Percentiles rank a stretch among this genome's conserved stretches.
Evolutionary conservation across 2,797 vertebrate genomes (phyloP).

Genomic region (Alosa sapidissima): DNA sequence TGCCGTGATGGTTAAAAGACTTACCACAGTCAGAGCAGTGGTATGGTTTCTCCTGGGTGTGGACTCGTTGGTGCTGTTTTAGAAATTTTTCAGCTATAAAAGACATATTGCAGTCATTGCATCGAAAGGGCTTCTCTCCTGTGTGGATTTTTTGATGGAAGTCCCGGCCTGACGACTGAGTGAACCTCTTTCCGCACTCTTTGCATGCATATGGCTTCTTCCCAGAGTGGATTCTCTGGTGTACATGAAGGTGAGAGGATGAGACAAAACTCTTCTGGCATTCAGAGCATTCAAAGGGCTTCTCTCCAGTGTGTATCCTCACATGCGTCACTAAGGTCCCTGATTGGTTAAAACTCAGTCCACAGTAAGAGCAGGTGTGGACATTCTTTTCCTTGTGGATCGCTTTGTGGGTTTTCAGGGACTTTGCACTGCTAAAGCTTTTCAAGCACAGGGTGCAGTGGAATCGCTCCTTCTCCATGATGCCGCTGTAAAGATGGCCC

Average conservation of each 20-base stretch:
- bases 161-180: neutral
- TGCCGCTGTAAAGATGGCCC: neutral
- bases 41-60: no score
- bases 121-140: neutral
- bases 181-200: slow-evolving; percentile 1
- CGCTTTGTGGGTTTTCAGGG: no score
- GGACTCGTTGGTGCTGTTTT: no score
- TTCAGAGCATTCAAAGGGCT: neutral
- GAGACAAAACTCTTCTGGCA: neutral
- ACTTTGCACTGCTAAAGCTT: neutral
- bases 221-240: neutral
- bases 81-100: no score
- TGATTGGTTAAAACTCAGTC: no score
- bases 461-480: neutral
- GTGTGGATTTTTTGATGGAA: slow-evolving; percentile 2
- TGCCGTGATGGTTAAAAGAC: no score
- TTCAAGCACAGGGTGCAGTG: neutral
- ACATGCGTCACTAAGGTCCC: neutral
- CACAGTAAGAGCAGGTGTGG: no score
- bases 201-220: neutral
- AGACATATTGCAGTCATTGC: neutral
- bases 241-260: neutral
- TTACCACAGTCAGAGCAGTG: no score
- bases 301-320: slow-evolving; percentile 20
- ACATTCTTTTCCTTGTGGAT: no score